Base-by-base conservation (phyloP, 2,888 invertebrate species). In the Prostheceraeus crozeri region DNA sequence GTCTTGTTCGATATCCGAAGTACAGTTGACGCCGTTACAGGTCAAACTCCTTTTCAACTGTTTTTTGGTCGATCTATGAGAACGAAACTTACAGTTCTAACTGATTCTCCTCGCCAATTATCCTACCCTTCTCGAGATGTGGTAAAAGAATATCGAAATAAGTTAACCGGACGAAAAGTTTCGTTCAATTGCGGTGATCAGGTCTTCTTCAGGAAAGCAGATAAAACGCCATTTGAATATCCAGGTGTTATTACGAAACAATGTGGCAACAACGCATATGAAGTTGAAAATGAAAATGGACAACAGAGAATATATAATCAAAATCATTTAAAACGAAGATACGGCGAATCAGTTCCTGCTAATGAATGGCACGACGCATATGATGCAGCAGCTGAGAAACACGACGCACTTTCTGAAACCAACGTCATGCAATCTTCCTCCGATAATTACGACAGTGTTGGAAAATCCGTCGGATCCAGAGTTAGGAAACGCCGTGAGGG, bases 301-400 rank as follows among this genome's bases (percentile, higher is more conserved):
- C 19, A 40, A 16, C n/a, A 23, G 23, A 40, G 40, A 40, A 40
- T 4, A 16, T 40, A 40, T 40, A 40, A 40, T 40, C 40, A 40
- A 40, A 23, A 40, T 23, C 40, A 40, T 40, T 23, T 40, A 16
- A 40, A 40, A 40, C 14, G 40, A 23, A 16, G 40, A 40, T 40
- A 40, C 19, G 40, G 40, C 14, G 40, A 40, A n/a, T n/a, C n/a
- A n/a, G n/a, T n/a, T n/a, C n/a, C n/a, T n/a, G n/a, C n/a, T n/a
- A n/a, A n/a, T n/a, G n/a, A n/a, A n/a, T n/a, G n/a, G n/a, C n/a
- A n/a, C n/a, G n/a, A n/a, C n/a, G n/a, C n/a, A n/a, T n/a, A n/a
- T n/a, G n/a, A n/a, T n/a, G n/a, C n/a, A n/a, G n/a, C n/a, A n/a
- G n/a, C n/a, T n/a, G n/a, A n/a, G n/a, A n/a, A n/a, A n/a, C n/a